These are phyloP conservation scores for Sebastes vulpes DNA, from an alignment of 2,797 vertebrate species.

Conservation along the genomic window DNA sequence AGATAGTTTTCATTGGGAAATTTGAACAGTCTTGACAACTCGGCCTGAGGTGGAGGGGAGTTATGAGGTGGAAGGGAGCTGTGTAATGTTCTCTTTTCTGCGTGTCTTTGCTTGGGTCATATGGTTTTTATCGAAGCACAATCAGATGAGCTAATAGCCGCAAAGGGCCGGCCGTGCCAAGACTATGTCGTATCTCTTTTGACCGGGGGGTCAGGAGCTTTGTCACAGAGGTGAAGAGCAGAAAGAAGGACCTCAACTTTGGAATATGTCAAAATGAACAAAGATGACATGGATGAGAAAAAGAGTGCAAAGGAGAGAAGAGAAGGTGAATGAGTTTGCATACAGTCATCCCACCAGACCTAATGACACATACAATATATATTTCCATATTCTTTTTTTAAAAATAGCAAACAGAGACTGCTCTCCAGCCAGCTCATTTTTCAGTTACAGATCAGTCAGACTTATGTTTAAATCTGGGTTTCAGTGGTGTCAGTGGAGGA, in stretches of 20 bases:
- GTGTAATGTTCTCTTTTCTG: conserved; percentile 49
- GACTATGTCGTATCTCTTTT: conserved; percentile 47
- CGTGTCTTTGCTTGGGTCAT: conserved; percentile 57
- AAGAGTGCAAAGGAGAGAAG: neutral
- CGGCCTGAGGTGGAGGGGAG: conserved; percentile 26
- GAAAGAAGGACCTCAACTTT: neutral
- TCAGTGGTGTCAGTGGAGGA: conserved; percentile 6
- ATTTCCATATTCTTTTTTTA: conserved; percentile 6
- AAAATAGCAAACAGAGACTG: conserved; percentile 29
- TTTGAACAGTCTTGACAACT: conserved; percentile 60
- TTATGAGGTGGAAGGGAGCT: conserved; percentile 46
- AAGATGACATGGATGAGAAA: neutral
- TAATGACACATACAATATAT: neutral
- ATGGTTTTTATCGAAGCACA: conserved; percentile 76
- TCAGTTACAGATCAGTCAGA: conserved; percentile 27
- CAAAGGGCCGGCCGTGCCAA: conserved; percentile 54
- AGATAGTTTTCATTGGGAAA: conserved; percentile 65
- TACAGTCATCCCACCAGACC: neutral
- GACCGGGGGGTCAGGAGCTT: conserved; percentile 36
- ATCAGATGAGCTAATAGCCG: conserved; percentile 75
- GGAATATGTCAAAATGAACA: conserved; percentile 3
- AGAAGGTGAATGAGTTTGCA: conserved; percentile 21
- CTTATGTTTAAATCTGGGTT: conserved; percentile 8
- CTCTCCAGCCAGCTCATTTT: conserved; percentile 17
- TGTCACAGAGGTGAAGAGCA: conserved; percentile 32